phyloP scores from a whole-genome alignment of 2,113 vertebrate genomes.

The Oophaga pumilio region DNA sequence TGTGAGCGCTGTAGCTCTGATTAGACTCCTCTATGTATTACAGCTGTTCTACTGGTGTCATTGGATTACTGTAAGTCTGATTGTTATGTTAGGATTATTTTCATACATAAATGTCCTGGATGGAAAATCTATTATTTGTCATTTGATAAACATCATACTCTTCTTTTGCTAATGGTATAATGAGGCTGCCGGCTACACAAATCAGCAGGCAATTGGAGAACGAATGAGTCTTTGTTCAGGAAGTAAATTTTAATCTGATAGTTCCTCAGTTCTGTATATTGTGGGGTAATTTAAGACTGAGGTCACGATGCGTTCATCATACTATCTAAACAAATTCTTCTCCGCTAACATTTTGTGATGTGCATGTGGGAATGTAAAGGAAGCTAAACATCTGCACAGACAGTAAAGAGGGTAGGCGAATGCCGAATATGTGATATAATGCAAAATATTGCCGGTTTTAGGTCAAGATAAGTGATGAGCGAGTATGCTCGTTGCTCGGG shows the following conservation, averaged over 20 bases:
- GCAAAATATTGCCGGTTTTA: background rate
- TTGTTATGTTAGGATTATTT: background rate
- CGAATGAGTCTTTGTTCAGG: constrained; percentile 22
- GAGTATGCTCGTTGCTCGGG: no score
- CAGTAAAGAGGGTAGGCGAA: background rate
- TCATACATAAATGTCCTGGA: background rate
- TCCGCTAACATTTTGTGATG: background rate
- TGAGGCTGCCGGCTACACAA: background rate
- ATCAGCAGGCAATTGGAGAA: background rate
- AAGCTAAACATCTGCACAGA: background rate
- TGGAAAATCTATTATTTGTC: constrained; percentile 1
- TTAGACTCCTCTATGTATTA: background rate
- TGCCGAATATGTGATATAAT: background rate
- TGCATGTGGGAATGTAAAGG: background rate
- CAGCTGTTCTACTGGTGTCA: constrained; percentile 3
- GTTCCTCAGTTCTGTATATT: background rate
- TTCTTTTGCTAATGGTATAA: background rate
- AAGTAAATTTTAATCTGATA: constrained; percentile 25
- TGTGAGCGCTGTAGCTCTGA: background rate
- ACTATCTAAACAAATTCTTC: constrained; percentile 1
- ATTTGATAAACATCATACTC: background rate
- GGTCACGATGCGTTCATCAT: constrained; percentile 26
- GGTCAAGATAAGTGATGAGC: no score
- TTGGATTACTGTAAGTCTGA: background rate
- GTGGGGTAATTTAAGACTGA: constrained; percentile 1